phyloP scores from a whole-genome alignment of 2,888 invertebrate genomes.

The Noctuana brunneofusca region DNA sequence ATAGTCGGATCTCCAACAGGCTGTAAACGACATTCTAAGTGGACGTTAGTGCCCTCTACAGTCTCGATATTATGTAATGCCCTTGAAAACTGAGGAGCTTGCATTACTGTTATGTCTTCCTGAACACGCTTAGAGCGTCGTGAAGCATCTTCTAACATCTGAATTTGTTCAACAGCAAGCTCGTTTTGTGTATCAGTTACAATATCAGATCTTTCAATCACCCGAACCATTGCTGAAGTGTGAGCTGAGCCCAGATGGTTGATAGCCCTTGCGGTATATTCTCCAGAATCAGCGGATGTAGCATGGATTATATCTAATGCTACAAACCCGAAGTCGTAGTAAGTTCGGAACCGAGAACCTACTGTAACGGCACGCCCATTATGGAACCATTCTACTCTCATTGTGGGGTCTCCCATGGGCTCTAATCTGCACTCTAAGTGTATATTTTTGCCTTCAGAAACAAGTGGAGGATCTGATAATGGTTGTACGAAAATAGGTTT shows the following conservation, averaged over 20 bases:
- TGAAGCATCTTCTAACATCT: constrained; percentile 92
- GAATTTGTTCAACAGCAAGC: constrained; percentile 95
- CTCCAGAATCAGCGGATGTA: constrained; percentile 96
- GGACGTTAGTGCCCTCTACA: constrained; percentile 94
- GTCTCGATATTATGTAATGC: constrained; percentile 95
- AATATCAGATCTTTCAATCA: constrained; percentile 91
- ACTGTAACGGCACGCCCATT: constrained; percentile 95
- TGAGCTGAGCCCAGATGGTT: constrained; percentile 97
- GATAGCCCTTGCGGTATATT: constrained; percentile 96
- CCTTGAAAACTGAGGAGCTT: constrained; percentile 94
- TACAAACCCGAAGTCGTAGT: constrained; percentile 98
- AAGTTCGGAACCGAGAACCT: constrained; percentile 95
- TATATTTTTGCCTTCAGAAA: constrained; percentile 94
- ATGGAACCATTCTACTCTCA: constrained; percentile 98
- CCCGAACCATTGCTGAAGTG: constrained; percentile 94
- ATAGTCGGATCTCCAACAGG: constrained; percentile 96
- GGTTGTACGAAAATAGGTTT: constrained; percentile 97
- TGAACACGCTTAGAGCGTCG: constrained; percentile 87
- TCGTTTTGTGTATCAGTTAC: constrained; percentile 96
- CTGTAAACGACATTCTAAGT: constrained; percentile 94
- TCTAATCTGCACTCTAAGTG: constrained; percentile 95
- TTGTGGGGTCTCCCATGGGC: constrained; percentile 97
- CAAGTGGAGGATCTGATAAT: constrained; percentile 91
- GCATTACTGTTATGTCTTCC: constrained; percentile 92
- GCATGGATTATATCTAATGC: constrained; percentile 97